Conservation (phyloP, 2,888 invertebrate species). For the Aphodius granarius region DNA sequence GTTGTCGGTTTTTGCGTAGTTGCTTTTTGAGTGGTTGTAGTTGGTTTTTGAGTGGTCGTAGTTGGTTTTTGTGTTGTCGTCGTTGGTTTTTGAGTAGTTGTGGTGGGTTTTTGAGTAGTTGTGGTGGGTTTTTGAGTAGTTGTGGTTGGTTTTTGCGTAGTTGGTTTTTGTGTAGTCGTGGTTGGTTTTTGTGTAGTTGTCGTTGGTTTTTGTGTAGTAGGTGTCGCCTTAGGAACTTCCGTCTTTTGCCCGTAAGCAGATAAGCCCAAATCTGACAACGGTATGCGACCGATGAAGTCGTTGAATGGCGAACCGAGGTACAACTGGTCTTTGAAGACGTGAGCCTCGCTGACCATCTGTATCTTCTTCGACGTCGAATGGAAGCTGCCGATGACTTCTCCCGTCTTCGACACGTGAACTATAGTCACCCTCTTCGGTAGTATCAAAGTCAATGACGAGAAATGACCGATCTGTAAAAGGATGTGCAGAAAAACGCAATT, state of each 20-base stretch:
- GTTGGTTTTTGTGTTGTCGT: conserved; percentile 12
- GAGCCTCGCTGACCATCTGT: conserved; percentile 64
- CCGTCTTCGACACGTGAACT: conserved; percentile 70
- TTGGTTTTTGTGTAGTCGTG: conserved; percentile 37
- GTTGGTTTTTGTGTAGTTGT: conserved; percentile 14
- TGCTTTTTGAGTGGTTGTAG: conserved; percentile 11
- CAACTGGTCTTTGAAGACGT: conserved; percentile 65
- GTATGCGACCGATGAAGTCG: conserved; percentile 66
- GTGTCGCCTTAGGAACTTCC: not conserved
- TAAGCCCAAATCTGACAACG: conserved; percentile 57
- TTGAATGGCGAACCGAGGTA: conserved; percentile 72
- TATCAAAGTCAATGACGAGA: conserved; percentile 53
- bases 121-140: conserved; percentile 20
- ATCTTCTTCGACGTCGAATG: conserved; percentile 64
- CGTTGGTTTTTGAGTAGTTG: conserved; percentile 17
- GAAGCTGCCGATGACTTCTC: conserved; percentile 70
- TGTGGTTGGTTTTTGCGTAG: conserved; percentile 18
- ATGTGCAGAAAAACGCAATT: conserved; percentile 16
- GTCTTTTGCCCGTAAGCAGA: conserved; percentile 35
- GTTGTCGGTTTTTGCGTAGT: conserved; percentile 15
- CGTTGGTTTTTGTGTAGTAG: not conserved
- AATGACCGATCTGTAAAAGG: conserved; percentile 65
- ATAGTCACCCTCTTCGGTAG: conserved; percentile 59
- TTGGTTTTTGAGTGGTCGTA: conserved; percentile 25
- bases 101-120: conserved; percentile 16